Percentiles rank a stretch among this genome's conserved stretches.
These are phyloP conservation scores for Ciona savignyi DNA, from an alignment of 23 tunicate genomes.

Conservation along the genomic window DNA sequence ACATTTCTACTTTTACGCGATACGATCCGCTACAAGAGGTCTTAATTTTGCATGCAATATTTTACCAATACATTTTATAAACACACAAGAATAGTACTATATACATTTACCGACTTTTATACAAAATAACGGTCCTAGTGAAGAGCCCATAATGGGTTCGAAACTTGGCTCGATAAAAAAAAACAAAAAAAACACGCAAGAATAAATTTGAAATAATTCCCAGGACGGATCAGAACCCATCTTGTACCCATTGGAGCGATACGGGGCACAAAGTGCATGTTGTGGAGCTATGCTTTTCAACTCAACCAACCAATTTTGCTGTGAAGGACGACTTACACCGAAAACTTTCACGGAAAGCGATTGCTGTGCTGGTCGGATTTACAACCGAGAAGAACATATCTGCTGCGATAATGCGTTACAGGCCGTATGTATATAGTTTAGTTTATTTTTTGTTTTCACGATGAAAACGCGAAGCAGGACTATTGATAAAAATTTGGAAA, in stretches of 20 bases:
- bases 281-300: constrained; percentile 58
- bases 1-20: too few relatives aligned
- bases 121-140: background rate
- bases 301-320: constrained; percentile 33
- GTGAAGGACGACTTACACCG: constrained; percentile 50
- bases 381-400: constrained; percentile 31
- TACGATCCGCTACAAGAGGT: too few relatives aligned
- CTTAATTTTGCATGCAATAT: too few relatives aligned
- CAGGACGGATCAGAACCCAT: constrained; percentile 15
- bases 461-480: too few relatives aligned
- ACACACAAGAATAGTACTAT: background rate
- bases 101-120: background rate
- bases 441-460: too few relatives aligned
- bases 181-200: background rate
- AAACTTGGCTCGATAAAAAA: background rate
- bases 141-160: background rate
- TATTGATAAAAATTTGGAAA: too few relatives aligned
- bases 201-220: background rate
- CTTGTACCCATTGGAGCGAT: constrained; percentile 23
- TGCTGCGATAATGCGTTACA: constrained; percentile 41
- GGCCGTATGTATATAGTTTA: constrained; percentile 27
- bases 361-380: constrained; percentile 64
- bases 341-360: constrained; percentile 28
- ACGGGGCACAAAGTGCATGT: constrained; percentile 38
- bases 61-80: too few relatives aligned